Conservation (phyloP, 2,113 vertebrate genomes). For the zebrafish (Danio rerio) region GRCz12tu NC_133178.1:39677501-39678000, state of each 20-base stretch:
- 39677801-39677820: constrained; percentile 77
- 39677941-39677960: neutral
- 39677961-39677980: neutral
- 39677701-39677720: neutral
- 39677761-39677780: neutral
- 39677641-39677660: neutral
- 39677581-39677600: neutral
- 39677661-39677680: neutral
- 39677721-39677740: too few relatives aligned
- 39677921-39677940: neutral
- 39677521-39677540: neutral
- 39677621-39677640: neutral
- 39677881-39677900: constrained; percentile 18
- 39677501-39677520: too few relatives aligned
- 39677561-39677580: neutral
- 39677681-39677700: neutral
- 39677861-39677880: constrained; percentile 76
- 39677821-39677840: constrained; percentile 99
- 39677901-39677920: neutral
- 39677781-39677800: neutral
- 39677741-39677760: too few relatives aligned
- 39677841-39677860: constrained; percentile 98
- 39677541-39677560: neutral
- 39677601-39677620: neutral
- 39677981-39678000: neutral